These are phyloP conservation scores for Leptinotarsa texana DNA, from an alignment of 1,140 invertebrate species.

Conservation along the genomic window DNA sequence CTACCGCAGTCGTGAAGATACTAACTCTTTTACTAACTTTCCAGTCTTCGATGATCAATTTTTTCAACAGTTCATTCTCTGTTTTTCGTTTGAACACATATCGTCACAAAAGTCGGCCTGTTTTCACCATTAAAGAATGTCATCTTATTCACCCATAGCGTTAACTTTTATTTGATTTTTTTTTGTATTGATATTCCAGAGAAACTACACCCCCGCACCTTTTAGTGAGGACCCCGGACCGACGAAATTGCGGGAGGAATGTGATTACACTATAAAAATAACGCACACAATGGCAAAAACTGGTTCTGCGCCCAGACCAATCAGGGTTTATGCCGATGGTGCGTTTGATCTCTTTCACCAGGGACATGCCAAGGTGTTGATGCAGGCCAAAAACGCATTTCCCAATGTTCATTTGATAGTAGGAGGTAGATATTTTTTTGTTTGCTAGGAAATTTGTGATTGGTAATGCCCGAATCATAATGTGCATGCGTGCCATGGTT, in stretches of 20 bases:
- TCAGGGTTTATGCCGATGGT: conserved; percentile 95
- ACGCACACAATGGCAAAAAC: conserved; percentile 79
- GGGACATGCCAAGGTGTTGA: conserved; percentile 94
- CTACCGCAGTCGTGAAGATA: no score
- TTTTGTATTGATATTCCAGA: conserved; percentile 62
- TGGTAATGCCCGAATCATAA: neutral
- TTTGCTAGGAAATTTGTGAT: conserved; percentile 18
- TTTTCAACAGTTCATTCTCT: no score
- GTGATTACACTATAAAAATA: conserved; percentile 85
- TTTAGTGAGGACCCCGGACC: conserved; percentile 87
- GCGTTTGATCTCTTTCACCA: conserved; percentile 98
- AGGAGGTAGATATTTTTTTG: conserved; percentile 72
- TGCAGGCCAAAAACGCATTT: conserved; percentile 97
- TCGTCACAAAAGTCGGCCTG: no score
- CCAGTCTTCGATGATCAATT: no score
- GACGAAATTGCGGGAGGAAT: conserved; percentile 71
- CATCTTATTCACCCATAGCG: no score
- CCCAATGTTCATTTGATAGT: conserved; percentile 98
- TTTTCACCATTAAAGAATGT: no score
- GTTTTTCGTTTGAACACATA: no score
- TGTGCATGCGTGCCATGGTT: no score
- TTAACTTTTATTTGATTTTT: neutral
- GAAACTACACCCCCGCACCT: conserved; percentile 79
- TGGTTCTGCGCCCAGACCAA: conserved; percentile 75
- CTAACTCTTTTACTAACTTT: no score